Evolutionary conservation across 2,888 invertebrate genomes (phyloP).

Genomic region (Elysia crispata): DNA sequence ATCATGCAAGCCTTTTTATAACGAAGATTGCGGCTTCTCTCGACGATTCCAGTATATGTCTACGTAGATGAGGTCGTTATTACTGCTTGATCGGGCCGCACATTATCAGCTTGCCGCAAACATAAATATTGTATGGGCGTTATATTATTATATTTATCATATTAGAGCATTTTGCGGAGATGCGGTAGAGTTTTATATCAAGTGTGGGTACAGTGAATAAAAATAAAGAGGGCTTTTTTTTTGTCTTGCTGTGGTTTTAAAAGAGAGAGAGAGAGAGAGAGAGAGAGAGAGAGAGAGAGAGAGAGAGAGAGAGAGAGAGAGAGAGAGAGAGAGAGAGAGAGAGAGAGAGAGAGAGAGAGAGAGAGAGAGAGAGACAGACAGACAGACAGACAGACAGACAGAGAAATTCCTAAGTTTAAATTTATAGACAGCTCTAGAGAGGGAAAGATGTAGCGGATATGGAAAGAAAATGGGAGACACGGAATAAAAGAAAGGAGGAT

Average conservation of each 20-base stretch:
- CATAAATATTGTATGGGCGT: no score
- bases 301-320: background rate
- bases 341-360: slow-evolving; percentile 28
- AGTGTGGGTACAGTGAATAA: no score
- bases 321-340: background rate
- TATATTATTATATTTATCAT: no score
- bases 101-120: no score
- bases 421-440: background rate
- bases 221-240: background rate
- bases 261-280: background rate
- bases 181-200: no score
- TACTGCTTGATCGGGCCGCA: no score
- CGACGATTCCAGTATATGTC: no score
- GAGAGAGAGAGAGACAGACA: background rate
- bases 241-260: background rate
- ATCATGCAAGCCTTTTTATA: no score
- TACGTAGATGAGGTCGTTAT: no score
- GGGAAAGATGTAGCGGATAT: background rate
- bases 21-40: no score
- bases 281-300: slow-evolving; percentile 6
- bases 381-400: background rate
- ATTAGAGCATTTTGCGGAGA: no score
- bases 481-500: background rate
- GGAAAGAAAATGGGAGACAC: background rate
- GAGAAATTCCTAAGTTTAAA: no score